Base-by-base conservation (phyloP, 2,888 invertebrate genomes). In the Lottia gigantea region DNA sequence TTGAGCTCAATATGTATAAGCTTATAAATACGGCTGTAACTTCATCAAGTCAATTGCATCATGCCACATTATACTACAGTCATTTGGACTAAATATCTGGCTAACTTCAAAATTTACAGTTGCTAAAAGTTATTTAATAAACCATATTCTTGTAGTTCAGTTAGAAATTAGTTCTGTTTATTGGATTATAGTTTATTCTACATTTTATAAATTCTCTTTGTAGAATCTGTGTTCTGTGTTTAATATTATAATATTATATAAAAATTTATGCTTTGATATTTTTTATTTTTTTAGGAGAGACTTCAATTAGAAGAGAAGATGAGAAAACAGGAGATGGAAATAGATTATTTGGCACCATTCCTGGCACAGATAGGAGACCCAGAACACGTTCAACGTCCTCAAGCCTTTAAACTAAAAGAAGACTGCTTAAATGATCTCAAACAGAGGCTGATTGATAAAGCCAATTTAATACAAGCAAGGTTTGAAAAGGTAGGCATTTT, bases 331-430 rank as follows among this genome's bases (percentile, higher is more conserved):
- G 88, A 88, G 73, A 87, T 87, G 84, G 88, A 89, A 75, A 82
- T 88, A 55, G 89, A 89, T 76, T 88, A 88, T 81, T 80, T 89
- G 65, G 88, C 88, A 11, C 89, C 89, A 31, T 88, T 89, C 83
- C 76, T 89, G 67, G 87, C 88, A 15, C 86, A 87, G 77, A 83
- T 87, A 49, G 85, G 84, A 16, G 85, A 87, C 68, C 86, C 87
- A 7, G 86, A 86, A 62, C 84, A 83, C 70, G 80, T 89, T 26
- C 81, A 78, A 4, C 74, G 82, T 49, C 73, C 80, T 62, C 82
- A 85, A 72, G 88, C 88, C 11, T 83, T 78, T 75, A 82, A 81
- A 64, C 82, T 89, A 68, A 88, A 86, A 71, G 87, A 88, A 61
- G 87, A 85, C 68, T 88, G 88, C 68, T 80, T 89, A 46, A 80